A percentile compares a stretch with the other conserved stretches of the same genome.
Evolutionary conservation across 2,797 vertebrate species (phyloP).

Genomic region (Sebastes alutus): DNA sequence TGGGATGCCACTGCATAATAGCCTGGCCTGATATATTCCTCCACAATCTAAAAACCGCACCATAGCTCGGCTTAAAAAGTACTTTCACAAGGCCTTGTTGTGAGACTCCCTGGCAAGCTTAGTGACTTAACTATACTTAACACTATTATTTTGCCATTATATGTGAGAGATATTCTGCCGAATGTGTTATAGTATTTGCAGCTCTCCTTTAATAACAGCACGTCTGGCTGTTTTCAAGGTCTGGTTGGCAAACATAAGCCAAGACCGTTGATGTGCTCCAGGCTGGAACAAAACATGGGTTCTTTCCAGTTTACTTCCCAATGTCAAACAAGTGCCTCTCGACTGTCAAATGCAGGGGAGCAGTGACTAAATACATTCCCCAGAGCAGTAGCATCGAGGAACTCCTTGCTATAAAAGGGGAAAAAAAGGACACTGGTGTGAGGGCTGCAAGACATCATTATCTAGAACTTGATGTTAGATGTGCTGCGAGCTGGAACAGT

Average conservation of each 20-base stretch:
- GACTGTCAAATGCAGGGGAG: constrained; percentile 74
- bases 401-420: constrained; percentile 80
- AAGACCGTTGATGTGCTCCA: constrained; percentile 65
- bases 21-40: background rate
- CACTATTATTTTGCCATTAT: background rate
- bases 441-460: constrained; percentile 76
- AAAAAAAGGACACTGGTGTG: constrained; percentile 44
- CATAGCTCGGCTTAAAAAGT: background rate
- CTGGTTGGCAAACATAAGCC: constrained; percentile 54
- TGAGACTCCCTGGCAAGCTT: background rate
- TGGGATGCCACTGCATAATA: constrained; percentile 9
- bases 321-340: constrained; percentile 81
- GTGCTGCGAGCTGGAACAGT: constrained; percentile 37
- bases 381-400: constrained; percentile 67
- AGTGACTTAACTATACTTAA: background rate
- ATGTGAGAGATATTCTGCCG: background rate
- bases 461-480: constrained; percentile 54
- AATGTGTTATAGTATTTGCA: background rate
- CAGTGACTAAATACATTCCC: constrained; percentile 74
- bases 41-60: background rate
- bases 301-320: constrained; percentile 77
- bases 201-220: constrained; percentile 19
- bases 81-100: background rate
- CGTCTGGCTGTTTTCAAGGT: constrained; percentile 43
- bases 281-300: constrained; percentile 66